Base-by-base conservation (phyloP, 1,140 invertebrate genomes). In the Nasonia vitripennis region DNA sequence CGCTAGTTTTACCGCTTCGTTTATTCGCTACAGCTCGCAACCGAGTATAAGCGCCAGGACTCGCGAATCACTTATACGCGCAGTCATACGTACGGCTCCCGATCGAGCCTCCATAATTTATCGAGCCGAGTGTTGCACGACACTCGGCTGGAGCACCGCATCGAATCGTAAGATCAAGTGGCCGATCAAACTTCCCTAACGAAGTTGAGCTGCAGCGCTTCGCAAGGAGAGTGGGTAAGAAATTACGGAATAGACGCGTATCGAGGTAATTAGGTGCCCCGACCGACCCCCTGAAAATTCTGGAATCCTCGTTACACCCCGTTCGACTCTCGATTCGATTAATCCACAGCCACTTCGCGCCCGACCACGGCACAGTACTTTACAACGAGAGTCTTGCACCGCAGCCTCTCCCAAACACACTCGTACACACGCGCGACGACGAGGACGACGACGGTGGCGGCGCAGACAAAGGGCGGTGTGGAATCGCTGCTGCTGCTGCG, bases 401-500 rank as follows among this genome's bases (percentile, higher is more conserved):
- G 27, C 27, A 20, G 9, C 2, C 1, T 45, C 75, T 23, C 31
- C n/a, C 45, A 17, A 37, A 45, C 31, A 2, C 37, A 45, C 71
- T 41, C 34, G 6, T 14, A 17, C 7, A 31, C 73, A 20, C 34
- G 9, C 37, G 20, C 55, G 20, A 17, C 23, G n/a, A 5, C 20
- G 67, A 68, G 3, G 23, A 27, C 68, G 68, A 70, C 55, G 55
- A 62, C 55, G 20, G 55, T 62, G 55, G 55, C 55, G 55, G 14
- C 55, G 14, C 55, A 41, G 78, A 67, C 78, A 79, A 67, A 79
- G 78, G 78, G 55, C 34, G 77, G 55, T 62, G 55, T 67, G 78
- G 79, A 81, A 71, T 81, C 79, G 79, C 27, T 27, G 27, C 67
- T 20, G 79, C 67, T 20, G 23, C 71, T 48, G 31, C 81, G 71